Evolutionary conservation across 2,888 invertebrate species (phyloP), one percentile per base, ranked within the genome.

Genomic region (Pristionchus mayeri): DNA sequence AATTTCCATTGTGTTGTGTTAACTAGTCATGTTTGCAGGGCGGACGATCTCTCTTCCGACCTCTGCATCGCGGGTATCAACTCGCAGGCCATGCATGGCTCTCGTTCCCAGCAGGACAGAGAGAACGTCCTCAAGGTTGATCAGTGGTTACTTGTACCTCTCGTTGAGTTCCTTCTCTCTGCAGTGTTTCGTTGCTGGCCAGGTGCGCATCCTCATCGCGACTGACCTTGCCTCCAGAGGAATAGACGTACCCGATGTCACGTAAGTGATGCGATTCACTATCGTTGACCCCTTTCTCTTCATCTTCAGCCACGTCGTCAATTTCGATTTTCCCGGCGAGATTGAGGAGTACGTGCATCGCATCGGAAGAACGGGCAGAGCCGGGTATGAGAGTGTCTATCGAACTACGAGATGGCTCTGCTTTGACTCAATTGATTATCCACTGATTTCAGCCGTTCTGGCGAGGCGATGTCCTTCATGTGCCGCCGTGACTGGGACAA

Each of bases 341-440:
- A 96, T 98, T 90, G 98, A 98, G 93, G 98, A 98, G 92, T 98
- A 98, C 93, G 97, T 97, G 0, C 98, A 98, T 93, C 95, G 98
- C 86, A 96, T 98, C n/a, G 98, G 98, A 0, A 95, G 98, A 86
- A 98, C 98, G 0, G 98, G 98, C 0, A 95, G 98, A 85, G 98
- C 98, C 24, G 98, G 98, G 24, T 93, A 88, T 88, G 90, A 83
- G 27, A 44, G 37, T 9, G 40, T n/a, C 9, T 40, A 71, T 71
- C n/a, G 78, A 37, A 71, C 40, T 4, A 67, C n/a, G 67, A 40
- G 30, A 67, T 21, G 21, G 27, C 16, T 75, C 24, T 13, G 27
- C n/a, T n/a, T n/a, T n/a, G n/a, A n/a, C n/a, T n/a, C n/a, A n/a
- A n/a, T n/a, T 11, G n/a, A 40, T 1, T 50, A 21, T 71, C 40